phyloP scores from a whole-genome alignment of 2,888 invertebrate species.

The Drosophila mayaguana region DNA sequence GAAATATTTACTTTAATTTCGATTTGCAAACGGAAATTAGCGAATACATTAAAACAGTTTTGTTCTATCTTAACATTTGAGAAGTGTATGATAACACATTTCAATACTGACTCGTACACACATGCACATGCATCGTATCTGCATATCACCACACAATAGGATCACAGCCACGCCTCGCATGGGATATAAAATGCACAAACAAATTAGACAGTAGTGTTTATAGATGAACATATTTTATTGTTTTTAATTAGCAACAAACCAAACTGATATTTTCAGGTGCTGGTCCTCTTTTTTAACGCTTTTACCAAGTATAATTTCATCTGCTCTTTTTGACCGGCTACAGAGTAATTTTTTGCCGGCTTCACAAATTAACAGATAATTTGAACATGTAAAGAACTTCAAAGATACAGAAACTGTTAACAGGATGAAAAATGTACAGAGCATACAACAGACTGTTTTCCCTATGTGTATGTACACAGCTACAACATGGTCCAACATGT shows the following conservation, averaged over 20 bases:
- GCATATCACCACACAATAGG: slow-evolving; percentile 19
- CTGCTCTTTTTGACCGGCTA: slow-evolving; percentile 16
- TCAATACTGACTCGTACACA: background rate
- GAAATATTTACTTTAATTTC: background rate
- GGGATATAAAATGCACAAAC: slow-evolving; percentile 15
- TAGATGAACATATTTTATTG: background rate
- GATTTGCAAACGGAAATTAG: background rate
- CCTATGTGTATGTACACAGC: background rate
- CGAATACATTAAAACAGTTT: background rate
- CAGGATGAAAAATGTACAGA: slow-evolving; percentile 14
- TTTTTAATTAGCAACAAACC: slow-evolving; percentile 12
- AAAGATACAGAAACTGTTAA: slow-evolving; percentile 26
- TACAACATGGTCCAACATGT: background rate
- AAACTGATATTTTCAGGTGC: background rate
- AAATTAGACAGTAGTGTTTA: background rate
- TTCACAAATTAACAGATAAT: slow-evolving; percentile 37
- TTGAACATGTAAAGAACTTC: slow-evolving; percentile 22
- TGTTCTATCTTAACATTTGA: background rate
- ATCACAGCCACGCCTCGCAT: slow-evolving; percentile 37
- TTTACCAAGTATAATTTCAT: slow-evolving; percentile 1
- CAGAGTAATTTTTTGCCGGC: slow-evolving; percentile 36
- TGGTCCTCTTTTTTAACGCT: background rate
- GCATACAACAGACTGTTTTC: slow-evolving; percentile 8
- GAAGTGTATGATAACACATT: background rate
- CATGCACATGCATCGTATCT: background rate